These are phyloP conservation scores for Rhynchonycteris naso DNA, from an alignment of 2,797 vertebrate species.

Conservation along the genomic window DNA sequence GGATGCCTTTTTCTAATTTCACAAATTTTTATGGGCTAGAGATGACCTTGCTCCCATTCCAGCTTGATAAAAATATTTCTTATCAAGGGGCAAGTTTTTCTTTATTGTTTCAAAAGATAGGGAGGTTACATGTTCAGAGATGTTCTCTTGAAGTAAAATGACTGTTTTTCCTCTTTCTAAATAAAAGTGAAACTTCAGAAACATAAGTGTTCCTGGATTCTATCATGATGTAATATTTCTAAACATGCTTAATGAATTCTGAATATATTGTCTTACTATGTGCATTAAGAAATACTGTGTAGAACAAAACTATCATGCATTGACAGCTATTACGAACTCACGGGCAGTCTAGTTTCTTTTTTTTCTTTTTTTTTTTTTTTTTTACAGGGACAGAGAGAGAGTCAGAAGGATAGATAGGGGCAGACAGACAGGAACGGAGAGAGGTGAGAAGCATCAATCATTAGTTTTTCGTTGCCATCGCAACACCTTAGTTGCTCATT, in stretches of 20 bases:
- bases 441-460: too few species aligned
- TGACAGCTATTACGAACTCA: neutral
- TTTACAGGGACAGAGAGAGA: too few species aligned
- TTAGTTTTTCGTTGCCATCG: too few species aligned
- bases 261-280: neutral
- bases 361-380: too few species aligned
- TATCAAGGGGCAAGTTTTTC: neutral
- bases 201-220: neutral
- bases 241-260: neutral
- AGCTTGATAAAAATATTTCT: neutral
- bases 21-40: neutral
- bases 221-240: neutral
- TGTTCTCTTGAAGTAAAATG: constrained; percentile 27
- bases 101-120: constrained; percentile 28
- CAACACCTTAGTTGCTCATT: too few species aligned
- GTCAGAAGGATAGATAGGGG: too few species aligned
- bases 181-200: neutral
- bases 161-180: constrained; percentile 36
- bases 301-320: neutral
- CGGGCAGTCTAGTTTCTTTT: neutral
- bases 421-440: too few species aligned
- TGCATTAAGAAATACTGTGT: neutral
- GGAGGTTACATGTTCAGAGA: constrained; percentile 22
- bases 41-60: neutral
- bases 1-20: neutral